A percentile compares a stretch with the other conserved stretches of the same genome.
phyloP scores from a whole-genome alignment of 2,888 invertebrate genomes.

The Caenorhabditis virilis region DNA sequence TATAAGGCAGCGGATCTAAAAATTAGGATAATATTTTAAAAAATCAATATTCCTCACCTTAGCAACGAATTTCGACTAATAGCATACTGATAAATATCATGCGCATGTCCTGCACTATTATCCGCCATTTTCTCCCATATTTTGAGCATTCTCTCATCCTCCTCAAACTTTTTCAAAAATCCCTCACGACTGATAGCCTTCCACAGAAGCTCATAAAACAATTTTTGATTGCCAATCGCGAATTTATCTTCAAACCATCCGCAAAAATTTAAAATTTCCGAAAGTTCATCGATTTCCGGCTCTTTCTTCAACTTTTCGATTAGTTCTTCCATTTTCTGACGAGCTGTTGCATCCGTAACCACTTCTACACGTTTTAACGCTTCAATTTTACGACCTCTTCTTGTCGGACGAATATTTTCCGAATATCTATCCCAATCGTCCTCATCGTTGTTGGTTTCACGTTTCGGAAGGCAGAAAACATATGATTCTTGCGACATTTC shows the following conservation, averaged over 20 bases:
- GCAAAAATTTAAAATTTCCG: slow-evolving; percentile 35
- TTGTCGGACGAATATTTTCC: slow-evolving; percentile 45
- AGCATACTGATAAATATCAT: slow-evolving; percentile 49
- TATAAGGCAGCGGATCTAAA: slow-evolving; percentile 46
- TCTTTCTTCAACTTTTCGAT: slow-evolving; percentile 11
- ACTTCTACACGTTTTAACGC: slow-evolving; percentile 33
- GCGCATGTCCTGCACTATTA: slow-evolving; percentile 52
- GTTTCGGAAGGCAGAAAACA: slow-evolving; percentile 23
- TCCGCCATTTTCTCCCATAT: slow-evolving; percentile 54
- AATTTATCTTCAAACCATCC: slow-evolving; percentile 51
- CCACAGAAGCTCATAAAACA: slow-evolving; percentile 49
- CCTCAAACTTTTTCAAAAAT: slow-evolving; percentile 24
- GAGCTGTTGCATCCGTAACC: slow-evolving; percentile 20
- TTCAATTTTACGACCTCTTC: slow-evolving; percentile 39
- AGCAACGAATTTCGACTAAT: slow-evolving; percentile 31
- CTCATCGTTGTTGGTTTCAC: slow-evolving; percentile 18
- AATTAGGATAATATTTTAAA: neutral
- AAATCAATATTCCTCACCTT: slow-evolving; percentile 12
- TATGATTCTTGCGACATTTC: slow-evolving; percentile 3
- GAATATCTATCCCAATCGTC: slow-evolving; percentile 48
- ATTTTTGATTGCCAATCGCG: slow-evolving; percentile 43
- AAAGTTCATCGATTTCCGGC: slow-evolving; percentile 13
- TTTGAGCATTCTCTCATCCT: slow-evolving; percentile 48
- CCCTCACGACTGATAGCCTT: slow-evolving; percentile 40
- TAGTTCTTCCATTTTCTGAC: slow-evolving; percentile 18